Base-by-base conservation (phyloP, 2,113 vertebrate species). In the Alexandromys fortis region DNA sequence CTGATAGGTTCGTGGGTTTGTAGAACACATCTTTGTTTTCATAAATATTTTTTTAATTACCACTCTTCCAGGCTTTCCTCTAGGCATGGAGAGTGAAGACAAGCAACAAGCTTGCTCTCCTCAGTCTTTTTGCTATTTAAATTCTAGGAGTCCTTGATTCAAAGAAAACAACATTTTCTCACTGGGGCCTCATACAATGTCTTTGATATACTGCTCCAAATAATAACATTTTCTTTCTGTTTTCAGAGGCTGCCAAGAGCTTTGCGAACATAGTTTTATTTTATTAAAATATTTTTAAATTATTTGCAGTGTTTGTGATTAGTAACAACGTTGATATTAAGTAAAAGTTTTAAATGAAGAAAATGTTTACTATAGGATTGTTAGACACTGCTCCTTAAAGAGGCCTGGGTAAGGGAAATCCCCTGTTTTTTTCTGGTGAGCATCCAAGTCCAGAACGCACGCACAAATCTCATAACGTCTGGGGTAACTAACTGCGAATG, bases 241-340 rank as follows among this genome's bases (percentile, higher is more conserved):
- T 79, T 94, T 94, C 70, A 91, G 87, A 89, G 70, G 4, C 24
- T 87, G 33, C 70, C 83, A 95, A 83, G 78, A 93, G 24, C 4
- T 94, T 85, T 92, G 89, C 38, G 55, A 76, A 3, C 19, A 83
- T 33, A 67, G 33, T 93, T 95, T 95, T 45, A 83, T 90, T 96
- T 96, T 95, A 89, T 55, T 93, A 76, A 63, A 96, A 93, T 75
- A 73, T 86, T 85, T 94, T 94, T 92, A 89, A 96, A 91, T 95
- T 79, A 91, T 10, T 81, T 92, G 10, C 16, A 91, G 79, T 28
- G 58, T 87, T 17, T 91, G 17, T 93, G 86, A 83, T 83, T 88
- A 92, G 85, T 61, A 94, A 76, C 52, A 81, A 16, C 10, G 77
- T 22, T 90, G 68, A 42, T 65, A 91, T 68, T 42, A 96, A 94